These are phyloP conservation scores for Ophioninae sp. DNA, from an alignment of 2,888 invertebrate genomes.

Conservation along the genomic window DNA sequence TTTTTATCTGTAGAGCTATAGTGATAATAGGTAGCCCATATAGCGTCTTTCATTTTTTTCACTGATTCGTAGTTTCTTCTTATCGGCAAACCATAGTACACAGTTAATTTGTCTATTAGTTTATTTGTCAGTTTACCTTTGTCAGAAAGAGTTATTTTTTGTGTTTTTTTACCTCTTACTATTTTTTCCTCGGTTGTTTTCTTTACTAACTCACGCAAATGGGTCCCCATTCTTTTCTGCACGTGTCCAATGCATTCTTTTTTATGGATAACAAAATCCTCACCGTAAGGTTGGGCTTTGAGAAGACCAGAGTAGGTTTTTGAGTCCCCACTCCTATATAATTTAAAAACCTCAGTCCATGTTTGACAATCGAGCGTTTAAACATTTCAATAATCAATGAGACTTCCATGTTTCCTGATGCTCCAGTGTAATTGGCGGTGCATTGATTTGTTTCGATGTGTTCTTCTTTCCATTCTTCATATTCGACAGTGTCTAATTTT, in stretches of 20 bases:
- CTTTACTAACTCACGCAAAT: constrained; percentile 19
- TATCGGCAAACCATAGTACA: too few relatives aligned
- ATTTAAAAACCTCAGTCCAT: constrained; percentile 45
- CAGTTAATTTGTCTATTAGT: too few relatives aligned
- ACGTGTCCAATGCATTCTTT: constrained; percentile 53
- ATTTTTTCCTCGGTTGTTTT: background rate
- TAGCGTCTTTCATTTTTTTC: too few relatives aligned
- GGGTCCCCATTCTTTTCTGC: too few relatives aligned
- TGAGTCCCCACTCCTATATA: constrained; percentile 33
- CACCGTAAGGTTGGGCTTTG: constrained; percentile 54
- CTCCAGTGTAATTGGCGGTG: constrained; percentile 52
- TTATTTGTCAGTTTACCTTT: too few relatives aligned
- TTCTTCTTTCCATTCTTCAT: constrained; percentile 63
- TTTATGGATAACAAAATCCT: constrained; percentile 36
- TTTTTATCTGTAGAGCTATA: too few relatives aligned
- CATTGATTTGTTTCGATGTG: constrained; percentile 59
- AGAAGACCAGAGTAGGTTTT: constrained; percentile 55
- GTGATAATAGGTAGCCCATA: too few relatives aligned
- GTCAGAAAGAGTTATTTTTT: too few relatives aligned
- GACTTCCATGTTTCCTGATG: constrained; percentile 63
- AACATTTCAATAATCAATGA: constrained; percentile 59
- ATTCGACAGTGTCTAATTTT: constrained; percentile 61
- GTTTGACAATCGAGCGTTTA: constrained; percentile 49
- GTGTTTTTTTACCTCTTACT: too few relatives aligned
- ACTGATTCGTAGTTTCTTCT: too few relatives aligned